Percentiles rank a stretch among this genome's conserved stretches.
phyloP scores from a whole-genome alignment of 2,888 invertebrate species.

The Formica aserva region DNA sequence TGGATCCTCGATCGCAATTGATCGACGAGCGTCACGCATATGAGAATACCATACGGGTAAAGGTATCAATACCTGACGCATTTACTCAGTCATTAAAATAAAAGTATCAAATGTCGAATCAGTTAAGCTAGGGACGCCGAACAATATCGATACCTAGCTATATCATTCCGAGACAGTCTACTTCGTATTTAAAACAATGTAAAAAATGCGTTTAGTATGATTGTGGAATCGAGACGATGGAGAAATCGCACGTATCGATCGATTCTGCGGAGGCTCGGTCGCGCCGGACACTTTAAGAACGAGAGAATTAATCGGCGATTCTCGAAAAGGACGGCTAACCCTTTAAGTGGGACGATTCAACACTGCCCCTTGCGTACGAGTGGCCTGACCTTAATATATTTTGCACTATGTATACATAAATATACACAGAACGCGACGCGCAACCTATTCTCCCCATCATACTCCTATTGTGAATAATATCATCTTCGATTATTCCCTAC shows the following conservation, averaged over 20 bases:
- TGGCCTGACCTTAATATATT: constrained; percentile 73
- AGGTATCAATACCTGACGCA: constrained; percentile 18
- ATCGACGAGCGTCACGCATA: constrained; percentile 7
- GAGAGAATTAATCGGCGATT: constrained; percentile 20
- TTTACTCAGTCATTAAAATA: constrained; percentile 19
- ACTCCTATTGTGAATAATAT: constrained; percentile 73
- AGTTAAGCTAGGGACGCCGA: background rate
- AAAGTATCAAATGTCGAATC: constrained; percentile 4
- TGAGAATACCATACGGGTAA: background rate
- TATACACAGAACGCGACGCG: constrained; percentile 50
- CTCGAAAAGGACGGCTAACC: constrained; percentile 35
- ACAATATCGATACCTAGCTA: background rate
- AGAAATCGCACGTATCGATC: constrained; percentile 28
- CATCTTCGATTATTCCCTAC: constrained; percentile 48
- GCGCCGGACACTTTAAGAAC: constrained; percentile 6
- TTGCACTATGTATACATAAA: constrained; percentile 68
- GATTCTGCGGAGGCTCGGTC: background rate
- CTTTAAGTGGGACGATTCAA: constrained; percentile 57
- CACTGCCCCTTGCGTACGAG: constrained; percentile 60
- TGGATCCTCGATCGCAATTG: constrained; percentile 10
- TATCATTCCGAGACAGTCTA: constrained; percentile 14
- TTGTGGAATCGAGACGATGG: background rate
- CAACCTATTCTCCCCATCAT: constrained; percentile 31
- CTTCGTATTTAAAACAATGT: constrained; percentile 38
- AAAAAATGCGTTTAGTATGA: constrained; percentile 40